Conservation (phyloP, 2,888 invertebrate genomes). For the Anthrax anthrax region DNA sequence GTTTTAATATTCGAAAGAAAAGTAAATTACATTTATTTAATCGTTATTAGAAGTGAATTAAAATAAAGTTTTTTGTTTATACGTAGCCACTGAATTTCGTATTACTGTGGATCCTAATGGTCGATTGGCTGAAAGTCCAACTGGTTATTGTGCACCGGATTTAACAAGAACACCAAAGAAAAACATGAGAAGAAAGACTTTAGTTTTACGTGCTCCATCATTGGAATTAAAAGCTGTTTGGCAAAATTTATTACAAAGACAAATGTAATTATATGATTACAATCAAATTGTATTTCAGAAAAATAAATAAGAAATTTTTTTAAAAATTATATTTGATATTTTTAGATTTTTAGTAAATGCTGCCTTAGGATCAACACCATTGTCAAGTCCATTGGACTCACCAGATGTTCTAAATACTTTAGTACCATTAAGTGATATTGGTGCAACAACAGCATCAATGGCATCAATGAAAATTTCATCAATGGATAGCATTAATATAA, state of each 20-base stretch:
- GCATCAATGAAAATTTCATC: conserved; percentile 34
- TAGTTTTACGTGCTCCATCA: conserved; percentile 66
- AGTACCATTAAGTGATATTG: conserved; percentile 33
- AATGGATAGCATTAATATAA: conserved; percentile 31
- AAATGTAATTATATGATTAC: conserved; percentile 65
- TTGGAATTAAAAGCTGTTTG: conserved; percentile 77
- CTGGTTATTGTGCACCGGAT: conserved; percentile 58
- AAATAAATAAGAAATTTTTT: neutral
- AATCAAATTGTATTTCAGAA: too few species aligned
- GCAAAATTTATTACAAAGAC: conserved; percentile 76
- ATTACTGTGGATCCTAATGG: conserved; percentile 55
- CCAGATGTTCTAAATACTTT: conserved; percentile 46
- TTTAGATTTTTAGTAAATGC: conserved; percentile 71
- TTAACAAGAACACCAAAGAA: conserved; percentile 47
- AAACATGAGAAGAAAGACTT: conserved; percentile 47
- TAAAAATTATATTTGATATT: conserved; percentile 14
- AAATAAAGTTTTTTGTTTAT: neutral
- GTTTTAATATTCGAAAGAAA: conserved; percentile 75
- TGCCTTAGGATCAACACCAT: conserved; percentile 59
- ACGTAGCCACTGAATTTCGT: conserved; percentile 67
- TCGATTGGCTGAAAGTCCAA: conserved; percentile 51
- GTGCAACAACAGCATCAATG: conserved; percentile 31
- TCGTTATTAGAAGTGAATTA: too few species aligned
- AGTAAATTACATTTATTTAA: conserved; percentile 38
- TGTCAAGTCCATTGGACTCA: conserved; percentile 72